These are phyloP conservation scores for Dryas iulia DNA, from an alignment of 1,140 invertebrate genomes.

Conservation along the genomic window DNA sequence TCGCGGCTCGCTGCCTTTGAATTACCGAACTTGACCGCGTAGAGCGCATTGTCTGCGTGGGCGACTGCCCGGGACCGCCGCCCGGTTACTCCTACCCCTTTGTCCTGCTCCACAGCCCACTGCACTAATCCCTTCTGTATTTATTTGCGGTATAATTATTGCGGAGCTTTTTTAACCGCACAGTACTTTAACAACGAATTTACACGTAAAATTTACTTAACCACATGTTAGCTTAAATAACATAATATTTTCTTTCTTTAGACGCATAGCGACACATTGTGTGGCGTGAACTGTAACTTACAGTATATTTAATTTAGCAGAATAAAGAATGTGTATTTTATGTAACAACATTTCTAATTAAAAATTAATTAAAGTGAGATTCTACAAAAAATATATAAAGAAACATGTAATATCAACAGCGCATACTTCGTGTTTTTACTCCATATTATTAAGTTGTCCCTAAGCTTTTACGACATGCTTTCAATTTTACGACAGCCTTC, in stretches of 20 bases:
- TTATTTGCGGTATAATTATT: constrained; percentile 32
- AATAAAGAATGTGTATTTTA: no score
- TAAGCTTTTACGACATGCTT: constrained; percentile 24
- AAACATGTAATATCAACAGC: background rate
- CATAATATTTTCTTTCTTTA: no score
- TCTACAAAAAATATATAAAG: no score
- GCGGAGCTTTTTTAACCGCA: constrained; percentile 18
- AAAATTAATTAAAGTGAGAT: background rate
- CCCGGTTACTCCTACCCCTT: constrained; percentile 38
- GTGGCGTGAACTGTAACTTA: no score
- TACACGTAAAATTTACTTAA: constrained; percentile 9
- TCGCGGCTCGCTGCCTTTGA: constrained; percentile 53
- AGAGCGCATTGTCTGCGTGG: constrained; percentile 41
- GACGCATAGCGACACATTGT: no score
- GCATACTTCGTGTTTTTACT: background rate
- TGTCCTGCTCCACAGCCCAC: constrained; percentile 33
- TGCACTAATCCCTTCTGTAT: constrained; percentile 34
- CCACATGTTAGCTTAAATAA: background rate
- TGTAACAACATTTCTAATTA: background rate
- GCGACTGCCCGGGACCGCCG: constrained; percentile 13
- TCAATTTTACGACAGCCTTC: constrained; percentile 21
- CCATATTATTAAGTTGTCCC: background rate
- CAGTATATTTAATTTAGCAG: no score
- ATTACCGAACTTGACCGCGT: constrained; percentile 60
- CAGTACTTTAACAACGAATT: constrained; percentile 6